These are phyloP conservation scores for Lepetodrilus schrolli DNA, from an alignment of 2,888 invertebrate genomes.

Conservation along the genomic window DNA sequence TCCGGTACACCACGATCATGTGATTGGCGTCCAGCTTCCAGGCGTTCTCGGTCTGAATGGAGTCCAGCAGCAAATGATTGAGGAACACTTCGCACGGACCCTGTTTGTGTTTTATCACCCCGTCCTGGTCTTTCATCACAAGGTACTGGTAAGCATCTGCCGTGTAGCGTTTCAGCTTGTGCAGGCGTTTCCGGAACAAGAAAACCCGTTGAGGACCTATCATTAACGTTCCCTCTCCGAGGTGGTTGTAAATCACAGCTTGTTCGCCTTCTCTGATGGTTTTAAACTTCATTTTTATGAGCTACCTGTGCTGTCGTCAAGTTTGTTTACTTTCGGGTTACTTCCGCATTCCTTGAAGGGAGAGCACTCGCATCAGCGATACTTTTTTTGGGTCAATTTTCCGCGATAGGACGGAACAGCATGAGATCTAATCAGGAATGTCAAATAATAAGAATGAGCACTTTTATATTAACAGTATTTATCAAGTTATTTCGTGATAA, in stretches of 20 bases:
- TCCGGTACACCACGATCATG: slow-evolving; percentile 69
- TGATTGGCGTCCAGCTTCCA: slow-evolving; percentile 69
- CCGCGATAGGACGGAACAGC: too few species aligned
- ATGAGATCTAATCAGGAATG: too few species aligned
- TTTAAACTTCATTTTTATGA: slow-evolving; percentile 65
- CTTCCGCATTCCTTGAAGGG: too few species aligned
- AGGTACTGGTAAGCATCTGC: slow-evolving; percentile 66
- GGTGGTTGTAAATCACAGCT: slow-evolving; percentile 66
- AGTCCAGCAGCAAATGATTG: slow-evolving; percentile 63
- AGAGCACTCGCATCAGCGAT: too few species aligned
- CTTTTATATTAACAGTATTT: too few species aligned
- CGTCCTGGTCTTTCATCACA: slow-evolving; percentile 63
- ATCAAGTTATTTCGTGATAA: too few species aligned
- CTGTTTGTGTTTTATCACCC: slow-evolving; percentile 62
- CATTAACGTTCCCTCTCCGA: slow-evolving; percentile 67
- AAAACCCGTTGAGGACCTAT: slow-evolving; percentile 69
- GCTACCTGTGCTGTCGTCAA: neutral
- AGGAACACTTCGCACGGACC: slow-evolving; percentile 67
- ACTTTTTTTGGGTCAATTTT: too few species aligned
- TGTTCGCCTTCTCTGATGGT: slow-evolving; percentile 70
- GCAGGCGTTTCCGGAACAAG: slow-evolving; percentile 63
- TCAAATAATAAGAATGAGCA: too few species aligned
- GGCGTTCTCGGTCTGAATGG: slow-evolving; percentile 52
- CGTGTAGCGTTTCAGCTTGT: slow-evolving; percentile 56
- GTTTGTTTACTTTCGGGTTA: neutral